Base-by-base conservation (phyloP, 2,888 invertebrate genomes). In the Ditula angustiorana region DNA sequence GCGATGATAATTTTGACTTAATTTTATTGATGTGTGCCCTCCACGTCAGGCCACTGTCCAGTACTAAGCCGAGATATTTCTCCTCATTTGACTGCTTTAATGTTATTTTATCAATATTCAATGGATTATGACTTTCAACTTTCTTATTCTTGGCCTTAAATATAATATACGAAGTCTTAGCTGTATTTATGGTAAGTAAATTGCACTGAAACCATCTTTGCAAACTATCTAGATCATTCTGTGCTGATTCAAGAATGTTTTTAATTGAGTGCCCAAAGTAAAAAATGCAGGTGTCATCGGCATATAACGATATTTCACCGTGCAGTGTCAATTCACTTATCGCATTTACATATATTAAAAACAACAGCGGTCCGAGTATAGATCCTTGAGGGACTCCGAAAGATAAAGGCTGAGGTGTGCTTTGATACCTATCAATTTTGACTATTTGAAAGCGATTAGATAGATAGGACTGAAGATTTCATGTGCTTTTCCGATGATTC, bases 271-370 rank as follows among this genome's bases (percentile, higher is more conserved):
- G n/a, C 1, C 46, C 57, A 46, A 30, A 57, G 19, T 56, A 56
- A 19, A 56, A 56, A 3, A 56, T 19, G 11, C 56, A 44, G 0
- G 56, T 56, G n/a, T 57, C 57, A 5, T 57, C 57, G 5, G 57
- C 57, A n/a, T 57, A 57, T n/a, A 57, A 21, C 1, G 57, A 30
- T 44, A 57, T 33, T 21, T 57, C 28, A 13, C 57, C 57, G 4
- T 57, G 57, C 1, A 55, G 26, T 8, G 8, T 11, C 2, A 37
- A 11, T n/a, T n/a, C n/a, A n/a, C n/a, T n/a, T 26, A 41, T 55
- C 1, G 3, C 13, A 11, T 55, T 41, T 0, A 55, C 16, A 23
- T 55, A 55, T 11, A 55, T 41, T 4, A 41, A 5, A 16, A 55
- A n/a, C n/a, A n/a, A n/a, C n/a, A n/a, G n/a, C n/a, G n/a, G n/a